phyloP scores from a whole-genome alignment of 2,888 invertebrate species.

The Rhagium mordax region DNA sequence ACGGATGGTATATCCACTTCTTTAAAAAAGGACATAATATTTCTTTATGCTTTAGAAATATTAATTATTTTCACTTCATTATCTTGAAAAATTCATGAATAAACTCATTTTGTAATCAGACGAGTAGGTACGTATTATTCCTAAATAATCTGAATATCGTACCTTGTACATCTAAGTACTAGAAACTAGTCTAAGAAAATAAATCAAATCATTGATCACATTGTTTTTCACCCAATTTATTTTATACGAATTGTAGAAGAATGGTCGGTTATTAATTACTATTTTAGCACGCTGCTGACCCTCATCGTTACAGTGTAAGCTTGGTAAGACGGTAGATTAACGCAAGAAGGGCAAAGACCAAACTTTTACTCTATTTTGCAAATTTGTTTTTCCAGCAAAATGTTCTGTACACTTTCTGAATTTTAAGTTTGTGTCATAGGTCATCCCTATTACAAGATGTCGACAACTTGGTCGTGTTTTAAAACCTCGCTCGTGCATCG shows the following conservation, averaged over 20 bases:
- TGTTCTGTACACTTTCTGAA: constrained; percentile 64
- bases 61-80: too few relatives aligned
- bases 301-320: constrained; percentile 15
- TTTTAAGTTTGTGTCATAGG: constrained; percentile 66
- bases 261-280: not conserved
- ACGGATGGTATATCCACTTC: too few relatives aligned
- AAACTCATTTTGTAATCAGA: too few relatives aligned
- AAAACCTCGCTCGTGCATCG: constrained; percentile 58
- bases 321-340: constrained; percentile 41
- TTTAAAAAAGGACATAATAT: too few relatives aligned
- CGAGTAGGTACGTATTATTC: too few relatives aligned
- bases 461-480: constrained; percentile 52
- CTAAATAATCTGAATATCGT: too few relatives aligned
- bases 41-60: too few relatives aligned
- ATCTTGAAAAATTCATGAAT: too few relatives aligned
- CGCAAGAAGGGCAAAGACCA: constrained; percentile 53
- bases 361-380: constrained; percentile 67
- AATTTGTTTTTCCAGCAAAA: constrained; percentile 69
- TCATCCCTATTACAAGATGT: constrained; percentile 63
- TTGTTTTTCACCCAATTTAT: not conserved
- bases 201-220: too few relatives aligned
- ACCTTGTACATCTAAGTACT: too few relatives aligned
- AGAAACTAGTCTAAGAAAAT: too few relatives aligned
- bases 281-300: constrained; percentile 14
- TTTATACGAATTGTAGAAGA: not conserved